Base-by-base conservation (phyloP, 2,113 vertebrate genomes). In the Nothocercus julius region DNA sequence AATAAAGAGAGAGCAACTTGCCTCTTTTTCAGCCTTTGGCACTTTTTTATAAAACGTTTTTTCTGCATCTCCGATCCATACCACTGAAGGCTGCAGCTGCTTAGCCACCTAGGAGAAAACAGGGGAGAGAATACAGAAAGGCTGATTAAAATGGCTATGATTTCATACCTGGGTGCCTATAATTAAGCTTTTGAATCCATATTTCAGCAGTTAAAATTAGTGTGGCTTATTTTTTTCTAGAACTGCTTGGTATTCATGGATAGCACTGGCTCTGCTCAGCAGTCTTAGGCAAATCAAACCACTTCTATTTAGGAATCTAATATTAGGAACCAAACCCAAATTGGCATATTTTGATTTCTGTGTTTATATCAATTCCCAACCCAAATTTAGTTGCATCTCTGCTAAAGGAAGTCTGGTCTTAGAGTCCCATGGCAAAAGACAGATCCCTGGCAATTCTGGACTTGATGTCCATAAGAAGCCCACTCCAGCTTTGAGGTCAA, bases 21-120 rank as follows among this genome's bases (percentile, higher is more conserved):
- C 98, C 98, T 92, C 94, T 78, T 95, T 98, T 34, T 98, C 98
- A 7, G 74, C 21, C 22, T 93, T 97, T 0, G 94, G 95, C 2
- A 97, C 96, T 59, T 90, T 98, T 94, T 96, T 99, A 95, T 98
- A 97, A 97, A 98, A 99, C 22, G 98, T 96, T 97, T 98, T 98
- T 81, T 99, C 98, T 3, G 98, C 94, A 12, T 99, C 97, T 86
- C 96, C 97, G 22, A 99, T 98, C 98, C 98, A 99, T 40, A 99
- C 92, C 1, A 99, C 98, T 2, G 98, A 99, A 27, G 98, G 98
- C 93, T 99, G 98, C 78, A 98, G 92, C 67, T 97, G 95, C 21
- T 96, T 98, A 56, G 98, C 98, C 96, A 99, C 98, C 98, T 99
- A 87, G 24, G 42, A 80, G 76, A 89, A 72, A 88, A 75, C 1